Base-by-base conservation (phyloP, 2,113 vertebrate genomes). In the Leiothrix lutea region DNA sequence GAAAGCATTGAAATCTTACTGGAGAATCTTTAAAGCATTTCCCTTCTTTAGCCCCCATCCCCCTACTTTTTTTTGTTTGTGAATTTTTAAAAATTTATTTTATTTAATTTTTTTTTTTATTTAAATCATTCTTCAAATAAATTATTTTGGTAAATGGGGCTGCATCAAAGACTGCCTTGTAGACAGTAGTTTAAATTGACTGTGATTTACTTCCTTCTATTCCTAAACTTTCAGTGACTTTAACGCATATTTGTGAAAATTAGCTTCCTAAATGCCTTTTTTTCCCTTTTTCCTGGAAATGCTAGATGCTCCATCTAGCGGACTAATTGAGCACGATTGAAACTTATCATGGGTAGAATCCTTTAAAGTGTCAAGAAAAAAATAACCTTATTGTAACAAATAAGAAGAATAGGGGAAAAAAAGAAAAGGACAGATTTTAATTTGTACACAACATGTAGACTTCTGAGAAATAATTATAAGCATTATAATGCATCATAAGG, bases 291-390 rank as follows among this genome's bases (percentile, higher is more conserved):
- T 51, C 12, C 88, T 47, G 47, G 31, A 61, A 97, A 95, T 94
- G 94, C 57, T 97, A 90, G 93, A 98, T 98, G 86, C 97, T 96
- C 97, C 98, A 98, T 97, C 98, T 98, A 98, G 97, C 97, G 97
- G 97, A 66, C 66, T 95, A 74, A 92, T 35, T 95, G 86, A 97
- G 61, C 45, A 67, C 50, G 33, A 47, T 44, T 66, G 83, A 92
- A 96, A 96, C 7, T 92, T 92, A 88, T 29, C 53, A 91, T 28
- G 75, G 31, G 57, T 94, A 45, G 47, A 84, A 87, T 44, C 15
- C 62, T 48, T 67, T 18, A 18, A 78, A 75, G 5, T 62, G 5
- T 77, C 18, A 83, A 62, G 44, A 86, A 92, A 87, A 77, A 53
- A 45, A 42, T 16, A 17, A 58, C 12, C 74, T n/a, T 70, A 75